Evolutionary conservation across 2,113 vertebrate species (phyloP).

Genomic region (Pterocles gutturalis): DNA sequence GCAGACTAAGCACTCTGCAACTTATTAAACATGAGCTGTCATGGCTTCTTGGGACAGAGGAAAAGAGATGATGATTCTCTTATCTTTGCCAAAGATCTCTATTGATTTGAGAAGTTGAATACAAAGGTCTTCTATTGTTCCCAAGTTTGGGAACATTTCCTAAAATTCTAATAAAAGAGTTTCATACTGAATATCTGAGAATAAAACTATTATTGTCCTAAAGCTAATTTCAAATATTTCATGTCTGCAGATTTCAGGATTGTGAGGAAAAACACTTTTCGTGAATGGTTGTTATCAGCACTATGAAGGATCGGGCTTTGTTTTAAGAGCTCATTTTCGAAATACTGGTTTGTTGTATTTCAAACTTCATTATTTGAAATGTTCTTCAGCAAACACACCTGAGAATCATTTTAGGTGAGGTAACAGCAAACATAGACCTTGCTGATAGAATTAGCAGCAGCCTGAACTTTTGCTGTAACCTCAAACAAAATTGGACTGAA

Average conservation of each 20-base stretch:
- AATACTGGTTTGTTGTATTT: neutral
- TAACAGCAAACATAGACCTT: neutral
- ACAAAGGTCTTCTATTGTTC: neutral
- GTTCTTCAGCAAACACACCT: neutral
- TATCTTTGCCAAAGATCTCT: neutral
- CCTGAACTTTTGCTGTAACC: conserved; percentile 33
- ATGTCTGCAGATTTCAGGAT: neutral
- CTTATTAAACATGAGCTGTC: neutral
- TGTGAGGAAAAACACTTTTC: neutral
- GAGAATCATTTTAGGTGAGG: neutral
- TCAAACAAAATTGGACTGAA: neutral
- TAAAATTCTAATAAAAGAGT: neutral
- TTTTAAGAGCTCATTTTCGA: neutral
- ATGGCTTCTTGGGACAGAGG: neutral
- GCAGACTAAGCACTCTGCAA: neutral
- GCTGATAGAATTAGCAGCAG: conserved; percentile 1
- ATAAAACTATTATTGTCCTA: neutral
- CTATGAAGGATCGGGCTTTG: neutral
- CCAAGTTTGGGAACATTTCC: neutral
- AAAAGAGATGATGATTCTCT: neutral
- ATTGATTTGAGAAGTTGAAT: neutral
- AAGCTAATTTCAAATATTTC: neutral
- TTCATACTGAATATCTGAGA: neutral
- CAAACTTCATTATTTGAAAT: neutral
- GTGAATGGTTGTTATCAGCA: neutral